Base-by-base conservation (phyloP, 2,888 invertebrate genomes). In the Tenodera sinensis region DNA sequence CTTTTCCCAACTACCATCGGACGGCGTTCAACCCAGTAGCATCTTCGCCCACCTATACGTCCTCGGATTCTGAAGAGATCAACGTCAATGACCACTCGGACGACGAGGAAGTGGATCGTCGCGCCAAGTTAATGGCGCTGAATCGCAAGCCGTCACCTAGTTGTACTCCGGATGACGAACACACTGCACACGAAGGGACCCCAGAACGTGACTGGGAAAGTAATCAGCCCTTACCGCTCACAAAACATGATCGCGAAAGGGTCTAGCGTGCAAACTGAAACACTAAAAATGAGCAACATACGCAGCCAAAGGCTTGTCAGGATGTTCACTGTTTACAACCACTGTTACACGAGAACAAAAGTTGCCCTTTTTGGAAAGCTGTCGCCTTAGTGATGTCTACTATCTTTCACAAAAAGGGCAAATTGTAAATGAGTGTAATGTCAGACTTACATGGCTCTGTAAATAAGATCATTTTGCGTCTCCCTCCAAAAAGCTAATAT, bases 1-100 rank as follows among this genome's bases (percentile, higher is more conserved):
- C 91, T 34, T 92, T 92, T 28, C 92, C 92, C 81, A 91, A 91
- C 27, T 82, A 87, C 54, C 87, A 28, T 93, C 93, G 90, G 88
- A 71, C 54, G 25, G 25, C 27, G 71, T 14, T 92, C 93, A 2
- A 89, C 93, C 81, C 27, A 91, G 88, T 12, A 30, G 27, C 54
- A 14, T 84, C 88, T 20, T 71, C 89, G 91, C 91, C 88, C 90
- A 91, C 85, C 94, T 94, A 92, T 89, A 92, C 93, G 89, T 95
- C 96, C 92, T 95, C 95, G 28, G 97, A 97, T 92, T 89, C 89
- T n/a, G 96, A 96, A 93, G 97, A 97, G 93, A 97, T 97, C 92
- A 97, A 97, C 93, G 97, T 97, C 14, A 97, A 97, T 92, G 97
- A 97, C 91, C 95, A 95, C 91, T 96, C 96, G 87, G 96, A 96